phyloP scores from a whole-genome alignment of 2,113 vertebrate species.

The Amblyornis subalaris region DNA sequence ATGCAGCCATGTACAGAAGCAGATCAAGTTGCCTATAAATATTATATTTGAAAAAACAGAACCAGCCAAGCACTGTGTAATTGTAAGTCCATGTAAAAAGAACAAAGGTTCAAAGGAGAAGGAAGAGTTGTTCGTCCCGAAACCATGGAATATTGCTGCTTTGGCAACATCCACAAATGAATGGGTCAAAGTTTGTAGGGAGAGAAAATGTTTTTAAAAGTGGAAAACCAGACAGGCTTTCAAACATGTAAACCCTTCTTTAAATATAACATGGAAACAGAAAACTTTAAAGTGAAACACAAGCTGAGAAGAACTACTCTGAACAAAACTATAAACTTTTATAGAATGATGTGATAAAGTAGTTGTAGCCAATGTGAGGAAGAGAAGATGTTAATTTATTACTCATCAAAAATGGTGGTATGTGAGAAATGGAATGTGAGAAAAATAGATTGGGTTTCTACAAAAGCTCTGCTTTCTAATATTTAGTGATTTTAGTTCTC shows the following conservation, averaged over 20 bases:
- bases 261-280: background rate
- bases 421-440: background rate
- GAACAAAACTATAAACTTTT: background rate
- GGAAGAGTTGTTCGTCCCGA: background rate
- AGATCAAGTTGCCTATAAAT: background rate
- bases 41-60: background rate
- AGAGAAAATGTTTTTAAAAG: background rate
- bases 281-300: background rate
- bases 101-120: background rate
- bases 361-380: background rate
- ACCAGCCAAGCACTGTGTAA: background rate
- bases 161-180: background rate
- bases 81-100: background rate
- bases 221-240: background rate
- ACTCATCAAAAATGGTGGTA: background rate
- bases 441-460: background rate
- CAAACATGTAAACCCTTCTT: background rate
- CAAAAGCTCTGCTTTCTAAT: background rate
- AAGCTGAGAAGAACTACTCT: background rate
- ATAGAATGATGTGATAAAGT: background rate
- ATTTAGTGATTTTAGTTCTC: background rate
- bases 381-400: background rate
- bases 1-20: background rate
- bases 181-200: background rate
- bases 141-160: background rate